Conservation (phyloP, 2,888 invertebrate species). For the Cyrtodaria siliqua region DNA sequence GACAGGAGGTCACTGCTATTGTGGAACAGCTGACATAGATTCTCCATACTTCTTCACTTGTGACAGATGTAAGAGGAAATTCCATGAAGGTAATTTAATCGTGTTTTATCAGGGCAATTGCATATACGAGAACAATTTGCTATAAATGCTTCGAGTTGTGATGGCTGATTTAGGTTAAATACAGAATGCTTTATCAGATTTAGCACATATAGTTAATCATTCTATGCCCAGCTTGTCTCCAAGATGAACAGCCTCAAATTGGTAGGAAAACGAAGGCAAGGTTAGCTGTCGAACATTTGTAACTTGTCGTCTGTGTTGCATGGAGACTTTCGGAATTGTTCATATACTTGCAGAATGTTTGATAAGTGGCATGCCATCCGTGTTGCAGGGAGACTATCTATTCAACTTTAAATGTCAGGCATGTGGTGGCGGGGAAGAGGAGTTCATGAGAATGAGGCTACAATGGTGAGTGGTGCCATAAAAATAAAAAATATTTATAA, state of each 20-base stretch:
- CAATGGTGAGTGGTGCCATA: constrained; percentile 79
- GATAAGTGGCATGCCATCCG: constrained; percentile 74
- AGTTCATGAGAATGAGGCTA: constrained; percentile 73
- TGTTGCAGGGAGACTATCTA: constrained; percentile 79
- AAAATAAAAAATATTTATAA: no score
- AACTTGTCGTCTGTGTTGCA: no score
- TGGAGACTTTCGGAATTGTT: no score
- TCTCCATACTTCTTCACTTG: constrained; percentile 53
- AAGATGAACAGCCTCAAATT: not conserved
- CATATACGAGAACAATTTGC: no score
- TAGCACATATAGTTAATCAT: no score
- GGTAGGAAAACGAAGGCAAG: not conserved
- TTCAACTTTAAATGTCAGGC: constrained; percentile 77
- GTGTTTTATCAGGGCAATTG: no score
- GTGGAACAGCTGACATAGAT: constrained; percentile 57
- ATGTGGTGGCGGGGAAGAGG: constrained; percentile 77
- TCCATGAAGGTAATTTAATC: constrained; percentile 71
- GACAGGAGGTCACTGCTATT: constrained; percentile 65
- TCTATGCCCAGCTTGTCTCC: no score
- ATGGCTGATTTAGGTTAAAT: no score
- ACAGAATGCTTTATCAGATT: no score
- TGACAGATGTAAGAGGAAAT: constrained; percentile 66
- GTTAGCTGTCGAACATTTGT: no score
- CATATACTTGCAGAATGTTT: constrained; percentile 83
- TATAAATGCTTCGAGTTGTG: no score